Base-by-base conservation (phyloP, 2,113 vertebrate species). In the Pituophis catenifer region DNA sequence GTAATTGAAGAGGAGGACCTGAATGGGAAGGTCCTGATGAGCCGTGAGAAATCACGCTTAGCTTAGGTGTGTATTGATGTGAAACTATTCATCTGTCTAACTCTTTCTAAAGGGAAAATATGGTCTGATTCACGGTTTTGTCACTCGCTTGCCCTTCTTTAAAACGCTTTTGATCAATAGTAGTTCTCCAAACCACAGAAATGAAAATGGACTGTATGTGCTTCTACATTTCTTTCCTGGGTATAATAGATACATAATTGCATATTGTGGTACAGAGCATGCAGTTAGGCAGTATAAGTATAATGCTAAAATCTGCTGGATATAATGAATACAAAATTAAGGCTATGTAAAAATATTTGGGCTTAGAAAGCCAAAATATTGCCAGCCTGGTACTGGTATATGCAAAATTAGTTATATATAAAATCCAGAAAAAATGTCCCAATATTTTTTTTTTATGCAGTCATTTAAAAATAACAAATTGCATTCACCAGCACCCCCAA, bases 121-220 rank as follows among this genome's bases (percentile, higher is more conserved):
- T 90, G 8, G 50, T 75, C 5, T 94, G 3, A 88, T 81, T 88
- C n/a, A 89, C 24, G 17, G n/a, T 90, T 3, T 86, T 90, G 75
- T 90, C 90, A 92, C 93, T 89, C 1, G 53, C 19, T 89, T 89
- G 48, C 57, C 91, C 90, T 91, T 94, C 92, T 89, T 57, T 65
- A 91, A 93, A 92, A 52, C 81, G 33, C 59, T 54, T 94, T 59
- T 91, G 75, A 93, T 81, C 91, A 94, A 93, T 95, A 86, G n/a
- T 38, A 88, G 38, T 90, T 88, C 24, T 52, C 90, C 57, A 91
- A 93, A 95, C 24, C 89, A 44, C 13, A 59, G 58, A 88, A 86
- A 89, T 53, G 1, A 81, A 12, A 21, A 93, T 44, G 90, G n/a
- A 23, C 13, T 94, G n/a, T 5, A 90, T 94, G 11, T 29, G 44